A percentile compares a stretch with the other conserved stretches of the same genome.
Evolutionary conservation across 2,797 vertebrate species (phyloP).

Genomic region (Aldrovandia affinis): DNA sequence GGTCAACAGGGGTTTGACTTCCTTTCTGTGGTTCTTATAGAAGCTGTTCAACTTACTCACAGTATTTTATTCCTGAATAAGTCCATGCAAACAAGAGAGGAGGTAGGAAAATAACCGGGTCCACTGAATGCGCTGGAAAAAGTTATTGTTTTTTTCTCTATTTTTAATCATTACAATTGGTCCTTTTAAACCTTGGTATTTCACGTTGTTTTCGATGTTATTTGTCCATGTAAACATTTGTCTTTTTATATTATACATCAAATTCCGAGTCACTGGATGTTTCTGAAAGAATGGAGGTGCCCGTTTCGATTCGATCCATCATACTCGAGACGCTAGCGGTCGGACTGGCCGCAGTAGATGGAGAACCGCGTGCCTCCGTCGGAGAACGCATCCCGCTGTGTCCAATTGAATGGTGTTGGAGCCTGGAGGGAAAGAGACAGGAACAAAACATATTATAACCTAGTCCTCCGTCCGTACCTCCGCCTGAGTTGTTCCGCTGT

Average conservation of each 20-base stretch:
- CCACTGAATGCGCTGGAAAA: neutral
- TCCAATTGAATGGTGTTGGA: slow-evolving; percentile 81
- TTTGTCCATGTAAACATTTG: slow-evolving; percentile 45
- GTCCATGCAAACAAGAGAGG: neutral
- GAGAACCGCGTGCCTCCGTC: slow-evolving; percentile 78
- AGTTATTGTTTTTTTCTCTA: neutral
- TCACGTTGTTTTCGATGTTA: slow-evolving; percentile 57
- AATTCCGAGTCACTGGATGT: slow-evolving; percentile 85
- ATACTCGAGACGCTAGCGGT: slow-evolving; percentile 81
- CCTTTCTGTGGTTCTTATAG: neutral
- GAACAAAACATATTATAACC: neutral
- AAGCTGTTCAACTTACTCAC: neutral
- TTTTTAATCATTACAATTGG: neutral
- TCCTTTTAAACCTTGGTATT: neutral
- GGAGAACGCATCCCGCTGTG: slow-evolving; percentile 79
- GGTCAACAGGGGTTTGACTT: neutral
- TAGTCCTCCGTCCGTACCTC: neutral
- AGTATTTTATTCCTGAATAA: neutral
- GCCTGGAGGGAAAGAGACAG: slow-evolving; percentile 62
- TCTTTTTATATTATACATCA: slow-evolving; percentile 76
- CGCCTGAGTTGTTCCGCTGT: neutral
- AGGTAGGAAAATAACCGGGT: neutral
- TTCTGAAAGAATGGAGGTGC: slow-evolving; percentile 81
- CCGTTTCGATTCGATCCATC: slow-evolving; percentile 79
- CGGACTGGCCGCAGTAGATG: slow-evolving; percentile 80